Base-by-base conservation (phyloP, 2,113 vertebrate genomes). In the Camarhynchus parvulus region DNA sequence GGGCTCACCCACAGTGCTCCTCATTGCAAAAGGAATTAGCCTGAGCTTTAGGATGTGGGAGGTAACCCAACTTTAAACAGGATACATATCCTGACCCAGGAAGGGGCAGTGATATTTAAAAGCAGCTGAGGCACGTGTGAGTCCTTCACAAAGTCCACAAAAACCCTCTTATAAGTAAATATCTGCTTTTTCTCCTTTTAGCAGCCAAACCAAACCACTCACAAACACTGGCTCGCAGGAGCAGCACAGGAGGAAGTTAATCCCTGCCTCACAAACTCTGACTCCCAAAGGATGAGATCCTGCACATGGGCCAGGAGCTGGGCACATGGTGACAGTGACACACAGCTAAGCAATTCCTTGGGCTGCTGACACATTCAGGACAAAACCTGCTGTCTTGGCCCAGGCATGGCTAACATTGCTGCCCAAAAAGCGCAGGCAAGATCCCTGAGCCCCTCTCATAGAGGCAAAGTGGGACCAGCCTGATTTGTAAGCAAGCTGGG, bases 381-480 rank as follows among this genome's bases (percentile, higher is more conserved):
- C 30, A 80, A 79, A 80, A 46, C 13, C 35, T 23, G 21, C 27
- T 59, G 42, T 25, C 35, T 47, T 61, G 62, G 59, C 42, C 0
- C 0, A 61, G 44, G 20, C 24, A 64, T 5, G 35, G 62, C 33
- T 5, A 4, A 64, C 22, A 12, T 0, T 21, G 24, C 30, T 81
- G 63, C 63, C 72, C 49, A 73, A 79, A 80, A 86, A 73, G 18
- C 23, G 10, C 44, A 64, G 23, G 18, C 20, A 79, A 75, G 62
- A 72, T 42, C n/a, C 49, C 42, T 3, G 9, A 74, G 61, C 23
- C 42, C 18, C 31, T 85, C n/a, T 70, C 31, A 53, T 2, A 66
- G 53, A 24, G 28, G 59, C 10, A 33, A 85, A 70, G 13, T 9
- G 11, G 17, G 7, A 53, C 37, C 31, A 63, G 31, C 18, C 41